These are phyloP conservation scores for Nymphalis urticae DNA, from an alignment of 2,888 invertebrate genomes.

Conservation along the genomic window DNA sequence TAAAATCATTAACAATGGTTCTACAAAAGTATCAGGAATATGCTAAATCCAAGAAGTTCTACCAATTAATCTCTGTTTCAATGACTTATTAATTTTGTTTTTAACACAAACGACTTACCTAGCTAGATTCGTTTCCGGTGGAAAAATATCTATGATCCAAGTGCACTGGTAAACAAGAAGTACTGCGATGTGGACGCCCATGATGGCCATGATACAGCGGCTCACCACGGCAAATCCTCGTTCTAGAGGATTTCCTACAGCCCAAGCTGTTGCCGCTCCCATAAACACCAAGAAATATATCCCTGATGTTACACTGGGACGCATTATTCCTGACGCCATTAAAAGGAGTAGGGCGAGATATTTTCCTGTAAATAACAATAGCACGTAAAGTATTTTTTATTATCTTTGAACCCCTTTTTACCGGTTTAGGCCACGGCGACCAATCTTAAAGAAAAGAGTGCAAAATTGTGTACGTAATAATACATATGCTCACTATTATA, in stretches of 20 bases:
- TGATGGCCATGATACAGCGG: slow-evolving; percentile 86
- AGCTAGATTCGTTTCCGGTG: slow-evolving; percentile 86
- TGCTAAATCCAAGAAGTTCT: not conserved
- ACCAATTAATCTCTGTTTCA: too few species aligned
- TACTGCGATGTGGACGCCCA: slow-evolving; percentile 87
- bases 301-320: slow-evolving; percentile 91
- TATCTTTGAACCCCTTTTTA: not conserved
- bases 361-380: slow-evolving; percentile 77
- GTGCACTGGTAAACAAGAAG: slow-evolving; percentile 92
- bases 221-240: slow-evolving; percentile 89
- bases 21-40: not conserved
- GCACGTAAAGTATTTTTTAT: not conserved
- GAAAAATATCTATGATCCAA: slow-evolving; percentile 87
- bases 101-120: slow-evolving; percentile 76
- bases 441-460: too few species aligned
- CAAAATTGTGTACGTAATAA: too few species aligned
- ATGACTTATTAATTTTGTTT: not conserved
- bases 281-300: slow-evolving; percentile 94
- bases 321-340: slow-evolving; percentile 87
- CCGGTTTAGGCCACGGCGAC: too few species aligned
- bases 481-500: too few species aligned
- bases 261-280: slow-evolving; percentile 92
- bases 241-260: slow-evolving; percentile 88
- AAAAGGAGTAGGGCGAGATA: slow-evolving; percentile 84
- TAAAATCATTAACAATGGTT: not conserved